Percentiles rank a stretch among this genome's conserved stretches.
Conservation (phyloP, 2,113 vertebrate genomes). For the Mesocricetus auratus region DNA sequence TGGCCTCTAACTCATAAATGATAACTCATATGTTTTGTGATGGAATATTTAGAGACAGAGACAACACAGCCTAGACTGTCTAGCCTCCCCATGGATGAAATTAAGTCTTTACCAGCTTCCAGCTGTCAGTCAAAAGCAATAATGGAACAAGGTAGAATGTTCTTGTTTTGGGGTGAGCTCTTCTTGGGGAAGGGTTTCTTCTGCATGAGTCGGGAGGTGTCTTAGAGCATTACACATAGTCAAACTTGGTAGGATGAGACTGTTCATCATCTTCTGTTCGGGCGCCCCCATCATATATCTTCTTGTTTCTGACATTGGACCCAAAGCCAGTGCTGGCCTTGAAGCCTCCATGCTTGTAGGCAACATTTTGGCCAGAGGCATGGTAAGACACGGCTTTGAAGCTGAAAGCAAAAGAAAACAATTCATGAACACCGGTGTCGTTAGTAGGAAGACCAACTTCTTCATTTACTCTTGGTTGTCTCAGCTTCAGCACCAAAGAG, state of each 20-base stretch:
- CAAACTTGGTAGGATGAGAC: slow-evolving; percentile 90
- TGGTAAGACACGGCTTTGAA: slow-evolving; percentile 93
- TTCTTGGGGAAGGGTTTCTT: slow-evolving; percentile 58
- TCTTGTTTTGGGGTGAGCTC: background rate
- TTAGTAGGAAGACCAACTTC: background rate
- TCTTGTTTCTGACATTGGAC: slow-evolving; percentile 82
- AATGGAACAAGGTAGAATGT: slow-evolving; percentile 57
- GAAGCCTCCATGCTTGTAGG: slow-evolving; percentile 88
- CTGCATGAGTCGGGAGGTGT: background rate
- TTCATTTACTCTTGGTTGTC: background rate
- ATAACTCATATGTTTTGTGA: slow-evolving; percentile 1
- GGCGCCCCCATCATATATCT: slow-evolving; percentile 86
- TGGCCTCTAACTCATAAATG: slow-evolving; percentile 25
- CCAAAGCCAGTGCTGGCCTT: slow-evolving; percentile 85
- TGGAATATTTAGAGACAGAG: slow-evolving; percentile 32
- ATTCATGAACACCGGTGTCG: background rate
- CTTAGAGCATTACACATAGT: slow-evolving; percentile 90
- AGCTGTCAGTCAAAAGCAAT: slow-evolving; percentile 48
- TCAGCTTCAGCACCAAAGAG: background rate
- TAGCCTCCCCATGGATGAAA: background rate
- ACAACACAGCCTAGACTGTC: background rate
- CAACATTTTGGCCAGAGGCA: slow-evolving; percentile 86
- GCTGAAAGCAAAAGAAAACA: slow-evolving; percentile 84
- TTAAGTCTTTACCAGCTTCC: slow-evolving; percentile 60
- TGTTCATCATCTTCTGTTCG: slow-evolving; percentile 88